Conservation (phyloP, 1,140 invertebrate genomes). For the Ganaspis sp. region DNA sequence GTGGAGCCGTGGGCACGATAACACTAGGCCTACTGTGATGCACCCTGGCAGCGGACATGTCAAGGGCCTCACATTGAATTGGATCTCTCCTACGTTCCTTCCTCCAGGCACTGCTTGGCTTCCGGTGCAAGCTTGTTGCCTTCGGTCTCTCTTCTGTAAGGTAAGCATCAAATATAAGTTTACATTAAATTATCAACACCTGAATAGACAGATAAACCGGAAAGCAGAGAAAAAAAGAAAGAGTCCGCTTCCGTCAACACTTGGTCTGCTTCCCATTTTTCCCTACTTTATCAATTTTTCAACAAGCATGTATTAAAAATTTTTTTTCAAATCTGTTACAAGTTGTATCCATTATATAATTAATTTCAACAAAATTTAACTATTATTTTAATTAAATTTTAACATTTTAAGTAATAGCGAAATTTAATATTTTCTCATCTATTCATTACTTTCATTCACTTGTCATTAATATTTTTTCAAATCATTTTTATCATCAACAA, state of each 20-base stretch:
- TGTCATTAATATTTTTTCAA: too few relatives aligned
- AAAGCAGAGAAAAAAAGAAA: constrained; percentile 51
- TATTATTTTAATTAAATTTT: too few relatives aligned
- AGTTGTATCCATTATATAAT: too few relatives aligned
- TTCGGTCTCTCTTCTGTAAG: constrained; percentile 72
- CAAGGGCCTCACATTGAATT: constrained; percentile 73
- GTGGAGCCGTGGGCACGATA: constrained; percentile 71
- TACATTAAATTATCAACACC: constrained; percentile 44
- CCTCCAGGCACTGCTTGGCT: constrained; percentile 74
- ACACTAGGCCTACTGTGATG: constrained; percentile 72
- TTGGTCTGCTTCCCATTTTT: neutral
- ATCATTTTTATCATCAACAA: too few relatives aligned
- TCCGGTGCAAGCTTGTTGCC: constrained; percentile 69
- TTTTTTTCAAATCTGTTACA: too few relatives aligned
- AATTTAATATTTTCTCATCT: too few relatives aligned
- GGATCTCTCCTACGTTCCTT: constrained; percentile 74
- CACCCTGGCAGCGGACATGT: constrained; percentile 71
- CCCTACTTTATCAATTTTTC: neutral
- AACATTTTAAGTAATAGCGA: too few relatives aligned
- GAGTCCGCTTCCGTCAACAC: constrained; percentile 42
- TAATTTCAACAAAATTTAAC: too few relatives aligned
- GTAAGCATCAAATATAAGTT: constrained; percentile 23
- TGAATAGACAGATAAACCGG: constrained; percentile 41
- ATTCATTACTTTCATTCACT: too few relatives aligned
- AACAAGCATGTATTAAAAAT: neutral